Conservation (phyloP, 2,888 invertebrate species). For the Cenopis cana region DNA sequence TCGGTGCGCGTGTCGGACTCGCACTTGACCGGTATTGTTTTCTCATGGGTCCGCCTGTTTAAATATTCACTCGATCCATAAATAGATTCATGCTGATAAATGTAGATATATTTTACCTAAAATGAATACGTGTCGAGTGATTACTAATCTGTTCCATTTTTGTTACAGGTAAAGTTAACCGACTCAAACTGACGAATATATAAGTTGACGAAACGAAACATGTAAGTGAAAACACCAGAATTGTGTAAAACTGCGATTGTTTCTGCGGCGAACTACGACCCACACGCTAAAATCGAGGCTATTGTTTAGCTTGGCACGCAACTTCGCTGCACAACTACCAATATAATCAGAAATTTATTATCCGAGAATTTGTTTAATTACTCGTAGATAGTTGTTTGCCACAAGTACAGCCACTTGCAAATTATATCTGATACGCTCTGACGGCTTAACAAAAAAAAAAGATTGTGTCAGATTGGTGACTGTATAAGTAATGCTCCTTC, state of each 20-base stretch:
- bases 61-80: too few relatives aligned
- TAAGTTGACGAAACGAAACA: slow-evolving; percentile 1
- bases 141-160: slow-evolving; percentile 3
- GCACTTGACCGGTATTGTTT: too few relatives aligned
- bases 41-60: too few relatives aligned
- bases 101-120: too few relatives aligned
- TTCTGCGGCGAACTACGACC: slow-evolving; percentile 7
- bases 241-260: slow-evolving; percentile 13
- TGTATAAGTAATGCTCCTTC: too few relatives aligned
- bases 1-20: too few relatives aligned
- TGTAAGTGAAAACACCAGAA: slow-evolving; percentile 22
- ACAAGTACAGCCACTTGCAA: not conserved
- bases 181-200: not conserved
- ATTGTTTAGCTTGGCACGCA: slow-evolving; percentile 12
- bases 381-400: not conserved
- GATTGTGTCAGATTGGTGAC: too few relatives aligned
- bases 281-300: not conserved
- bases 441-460: too few relatives aligned
- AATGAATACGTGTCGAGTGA: not conserved
- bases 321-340: not conserved
- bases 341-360: slow-evolving; percentile 3
- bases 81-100: too few relatives aligned
- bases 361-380: not conserved
- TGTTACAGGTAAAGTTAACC: slow-evolving; percentile 30
- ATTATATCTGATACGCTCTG: too few relatives aligned